phyloP scores from a whole-genome alignment of 2,888 invertebrate species.

The Acronicta leporina region DNA sequence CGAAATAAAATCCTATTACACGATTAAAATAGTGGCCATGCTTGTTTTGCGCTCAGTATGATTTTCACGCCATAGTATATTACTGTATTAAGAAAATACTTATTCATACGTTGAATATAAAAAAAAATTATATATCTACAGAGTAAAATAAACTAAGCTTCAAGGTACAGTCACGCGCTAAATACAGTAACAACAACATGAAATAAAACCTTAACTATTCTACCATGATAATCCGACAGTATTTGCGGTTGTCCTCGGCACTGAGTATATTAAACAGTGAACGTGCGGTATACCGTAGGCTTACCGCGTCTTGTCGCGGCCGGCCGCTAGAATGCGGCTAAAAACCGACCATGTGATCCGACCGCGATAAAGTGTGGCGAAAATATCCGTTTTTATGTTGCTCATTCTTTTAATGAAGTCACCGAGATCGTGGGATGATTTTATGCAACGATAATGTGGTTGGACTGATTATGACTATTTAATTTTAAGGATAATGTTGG shows the following conservation, averaged over 20 bases:
- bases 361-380: conserved; percentile 31
- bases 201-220: background rate
- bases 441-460: conserved; percentile 26
- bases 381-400: conserved; percentile 34
- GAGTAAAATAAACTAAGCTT: too few species aligned
- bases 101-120: too few species aligned
- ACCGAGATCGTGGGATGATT: conserved; percentile 19
- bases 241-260: conserved; percentile 24
- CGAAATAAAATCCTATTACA: too few species aligned
- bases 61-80: too few species aligned
- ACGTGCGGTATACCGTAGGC: conserved; percentile 30
- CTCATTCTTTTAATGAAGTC: conserved; percentile 33
- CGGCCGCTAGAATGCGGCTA: conserved; percentile 28
- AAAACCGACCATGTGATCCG: conserved; percentile 42
- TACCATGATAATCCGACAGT: conserved; percentile 5
- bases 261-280: conserved; percentile 25
- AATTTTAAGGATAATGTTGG: conserved; percentile 1
- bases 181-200: background rate
- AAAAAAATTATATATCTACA: too few species aligned
- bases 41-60: too few species aligned
- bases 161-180: too few species aligned
- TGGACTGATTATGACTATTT: conserved; percentile 3
- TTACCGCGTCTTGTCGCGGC: conserved; percentile 27
- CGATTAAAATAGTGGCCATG: too few species aligned
- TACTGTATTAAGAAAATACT: too few species aligned